Conservation (phyloP, 2,888 invertebrate species). For the Unio pictorum region DNA sequence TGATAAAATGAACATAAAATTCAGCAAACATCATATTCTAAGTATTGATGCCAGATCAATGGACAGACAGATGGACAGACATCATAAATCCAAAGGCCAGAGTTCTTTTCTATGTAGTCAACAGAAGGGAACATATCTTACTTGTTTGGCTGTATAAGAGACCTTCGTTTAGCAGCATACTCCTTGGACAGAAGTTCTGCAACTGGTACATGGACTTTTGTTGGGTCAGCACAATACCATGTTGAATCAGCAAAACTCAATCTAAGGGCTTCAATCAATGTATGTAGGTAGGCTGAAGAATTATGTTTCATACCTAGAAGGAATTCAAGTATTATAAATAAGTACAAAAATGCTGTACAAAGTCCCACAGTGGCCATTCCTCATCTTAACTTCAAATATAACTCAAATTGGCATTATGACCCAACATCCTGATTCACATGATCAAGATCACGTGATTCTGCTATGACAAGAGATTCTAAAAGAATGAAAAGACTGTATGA, state of each 20-base stretch:
- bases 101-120: neutral
- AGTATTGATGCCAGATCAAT: too few relatives aligned
- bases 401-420: too few relatives aligned
- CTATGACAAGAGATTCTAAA: too few relatives aligned
- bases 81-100: too few relatives aligned
- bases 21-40: too few relatives aligned
- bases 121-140: slow-evolving; percentile 14
- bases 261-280: slow-evolving; percentile 69
- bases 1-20: too few relatives aligned
- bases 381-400: too few relatives aligned
- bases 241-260: slow-evolving; percentile 70
- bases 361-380: too few relatives aligned
- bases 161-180: slow-evolving; percentile 65
- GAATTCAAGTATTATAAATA: slow-evolving; percentile 5
- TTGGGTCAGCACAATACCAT: slow-evolving; percentile 67
- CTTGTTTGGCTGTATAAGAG: slow-evolving; percentile 60
- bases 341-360: neutral
- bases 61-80: too few relatives aligned
- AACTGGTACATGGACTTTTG: slow-evolving; percentile 56
- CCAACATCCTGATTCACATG: too few relatives aligned
- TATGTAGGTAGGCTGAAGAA: slow-evolving; percentile 69
- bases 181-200: slow-evolving; percentile 64
- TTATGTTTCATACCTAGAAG: slow-evolving; percentile 66
- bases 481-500: too few relatives aligned
- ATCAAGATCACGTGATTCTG: too few relatives aligned